Base-by-base conservation (phyloP, 2,797 vertebrate genomes). In the Aeoliscus strigatus region DNA sequence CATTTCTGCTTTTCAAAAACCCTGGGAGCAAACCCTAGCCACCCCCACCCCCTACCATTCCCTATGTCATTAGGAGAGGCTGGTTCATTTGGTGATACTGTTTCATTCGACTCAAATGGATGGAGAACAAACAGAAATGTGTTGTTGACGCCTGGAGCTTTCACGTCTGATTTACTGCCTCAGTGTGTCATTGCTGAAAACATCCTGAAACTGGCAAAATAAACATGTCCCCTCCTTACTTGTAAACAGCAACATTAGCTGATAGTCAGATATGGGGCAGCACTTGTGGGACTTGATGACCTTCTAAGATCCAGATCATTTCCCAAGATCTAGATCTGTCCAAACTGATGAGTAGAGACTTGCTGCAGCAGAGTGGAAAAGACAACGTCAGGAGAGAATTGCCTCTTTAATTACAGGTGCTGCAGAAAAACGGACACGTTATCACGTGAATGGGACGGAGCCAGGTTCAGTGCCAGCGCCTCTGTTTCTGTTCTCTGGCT, bases 121-220 rank as follows among this genome's bases (percentile, higher is more conserved):
- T 39, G 23, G 35, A 59, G 35, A 73, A 41, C 51, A 67, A 66
- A 74, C 33, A 49, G 33, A 47, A 49, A 60, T 53, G 45, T 74
- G 35, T 9, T 64, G 63, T 51, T 73, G 59, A 71, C 15, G 65
- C 70, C 63, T 38, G 47, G 3, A 60, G 74, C 52, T 21, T 70
- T 57, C 9, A 45, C 52, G 28, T 55, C 37, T 37, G 53, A 51
- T 66, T 75, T 63, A 63, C 34, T 34, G 15, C 13, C 27, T 47
- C 31, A 32, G n/a, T 5, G n/a, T 32, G 16, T 25, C 21, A 27
- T 38, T 12, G 6, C 11, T 1, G 27, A 41, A 63, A 50, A 53
- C n/a, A 10, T 29, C 25, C 17, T 8, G 4, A 56, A 50, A 40
- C 29, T 25, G 3, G 9, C 17, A 29, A n/a, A n/a, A n/a, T n/a